Percentiles rank a stretch among this genome's conserved stretches.
Evolutionary conservation across 2,888 invertebrate species (phyloP).

Genomic region (Aspidiotus destructor): DNA sequence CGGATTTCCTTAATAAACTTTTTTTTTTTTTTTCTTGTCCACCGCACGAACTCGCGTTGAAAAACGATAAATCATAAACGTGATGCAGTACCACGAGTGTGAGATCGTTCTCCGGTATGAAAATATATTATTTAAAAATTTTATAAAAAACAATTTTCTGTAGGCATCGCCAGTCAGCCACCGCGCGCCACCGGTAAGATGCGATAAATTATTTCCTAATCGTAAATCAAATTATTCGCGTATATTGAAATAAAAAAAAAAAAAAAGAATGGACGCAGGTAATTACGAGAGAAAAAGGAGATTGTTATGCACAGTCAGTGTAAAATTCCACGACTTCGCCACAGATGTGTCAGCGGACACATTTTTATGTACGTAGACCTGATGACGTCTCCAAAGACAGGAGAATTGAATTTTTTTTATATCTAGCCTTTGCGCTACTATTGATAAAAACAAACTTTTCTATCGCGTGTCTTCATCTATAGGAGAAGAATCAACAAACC

Average conservation of each 20-base stretch:
- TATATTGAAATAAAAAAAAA: neutral
- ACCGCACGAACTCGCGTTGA: neutral
- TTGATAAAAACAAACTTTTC: no score
- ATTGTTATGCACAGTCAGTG: no score
- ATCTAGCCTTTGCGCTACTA: no score
- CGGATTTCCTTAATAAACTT: neutral
- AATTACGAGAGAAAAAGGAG: no score
- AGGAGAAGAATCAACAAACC: no score
- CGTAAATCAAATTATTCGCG: constrained; percentile 4
- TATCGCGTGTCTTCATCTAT: no score
- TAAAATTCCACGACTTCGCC: no score
- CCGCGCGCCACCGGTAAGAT: constrained; percentile 1
- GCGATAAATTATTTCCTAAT: neutral
- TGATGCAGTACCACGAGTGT: neutral
- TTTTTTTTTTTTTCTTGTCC: neutral
- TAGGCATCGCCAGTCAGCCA: neutral
- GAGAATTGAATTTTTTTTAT: no score
- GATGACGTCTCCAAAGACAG: no score
- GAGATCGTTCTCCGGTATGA: neutral
- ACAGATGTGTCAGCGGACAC: no score
- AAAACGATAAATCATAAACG: neutral
- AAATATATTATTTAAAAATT: neutral
- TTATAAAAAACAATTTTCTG: neutral
- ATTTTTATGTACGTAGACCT: no score
- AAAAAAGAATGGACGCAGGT: neutral